phyloP scores from a whole-genome alignment of 1,140 invertebrate genomes.

The Drosophila micromelanica region DNA sequence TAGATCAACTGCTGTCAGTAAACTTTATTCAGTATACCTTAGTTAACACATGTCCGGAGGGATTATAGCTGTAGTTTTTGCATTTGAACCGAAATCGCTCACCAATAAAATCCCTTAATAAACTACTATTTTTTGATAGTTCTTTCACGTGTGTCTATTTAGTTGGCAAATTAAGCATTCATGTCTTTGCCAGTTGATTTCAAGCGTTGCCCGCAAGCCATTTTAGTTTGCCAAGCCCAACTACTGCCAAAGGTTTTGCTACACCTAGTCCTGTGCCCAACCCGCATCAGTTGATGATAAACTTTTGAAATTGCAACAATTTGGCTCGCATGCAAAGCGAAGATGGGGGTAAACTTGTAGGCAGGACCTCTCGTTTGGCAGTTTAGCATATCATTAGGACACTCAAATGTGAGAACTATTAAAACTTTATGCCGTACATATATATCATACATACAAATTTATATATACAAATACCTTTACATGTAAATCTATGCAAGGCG shows the following conservation, averaged over 20 bases:
- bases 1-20: too few species aligned
- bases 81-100: not conserved
- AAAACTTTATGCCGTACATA: slow-evolving; percentile 60
- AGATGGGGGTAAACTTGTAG: slow-evolving; percentile 2
- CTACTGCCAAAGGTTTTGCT: not conserved
- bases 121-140: slow-evolving; percentile 8
- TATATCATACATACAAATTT: slow-evolving; percentile 14
- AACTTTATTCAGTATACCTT: too few species aligned
- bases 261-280: not conserved
- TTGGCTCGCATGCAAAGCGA: slow-evolving; percentile 16
- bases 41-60: not conserved
- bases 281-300: slow-evolving; percentile 17
- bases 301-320: slow-evolving; percentile 44
- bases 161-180: slow-evolving; percentile 5
- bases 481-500: slow-evolving; percentile 35
- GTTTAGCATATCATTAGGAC: slow-evolving; percentile 79
- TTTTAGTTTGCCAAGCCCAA: slow-evolving; percentile 3
- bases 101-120: not conserved
- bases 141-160: not conserved
- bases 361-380: slow-evolving; percentile 56
- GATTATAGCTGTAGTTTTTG: not conserved
- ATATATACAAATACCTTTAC: not conserved
- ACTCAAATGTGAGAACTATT: slow-evolving; percentile 78
- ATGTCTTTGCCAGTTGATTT: not conserved
- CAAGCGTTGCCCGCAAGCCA: slow-evolving; percentile 7